Percentiles rank a stretch among this genome's conserved stretches.
Conservation (phyloP, 1,140 invertebrate genomes). For the Delia radicum region DNA sequence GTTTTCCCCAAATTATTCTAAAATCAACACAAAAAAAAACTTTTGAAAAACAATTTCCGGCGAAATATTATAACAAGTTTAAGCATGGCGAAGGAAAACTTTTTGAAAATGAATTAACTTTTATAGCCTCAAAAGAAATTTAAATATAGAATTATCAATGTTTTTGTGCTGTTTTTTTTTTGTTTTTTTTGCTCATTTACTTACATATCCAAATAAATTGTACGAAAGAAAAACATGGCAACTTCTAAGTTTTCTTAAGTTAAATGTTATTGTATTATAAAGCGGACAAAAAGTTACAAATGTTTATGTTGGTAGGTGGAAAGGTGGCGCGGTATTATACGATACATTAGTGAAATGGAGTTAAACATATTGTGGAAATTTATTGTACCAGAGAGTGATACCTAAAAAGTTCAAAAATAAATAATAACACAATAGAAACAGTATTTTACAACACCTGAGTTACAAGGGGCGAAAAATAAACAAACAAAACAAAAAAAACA, state of each 20-base stretch:
- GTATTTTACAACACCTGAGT: slow-evolving; percentile 19
- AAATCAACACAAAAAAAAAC: not conserved
- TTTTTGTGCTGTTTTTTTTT: too few species aligned
- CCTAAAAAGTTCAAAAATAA: slow-evolving; percentile 18
- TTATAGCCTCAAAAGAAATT: not conserved
- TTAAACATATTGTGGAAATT: slow-evolving; percentile 7
- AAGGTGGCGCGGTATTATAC: not conserved
- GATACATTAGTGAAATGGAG: not conserved
- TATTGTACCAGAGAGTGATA: slow-evolving; percentile 17
- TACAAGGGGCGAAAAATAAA: not conserved
- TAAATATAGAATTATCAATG: not conserved
- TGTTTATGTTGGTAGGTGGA: not conserved
- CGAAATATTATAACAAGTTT: not conserved
- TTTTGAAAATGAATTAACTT: not conserved
- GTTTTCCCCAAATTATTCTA: too few species aligned
- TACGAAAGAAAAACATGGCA: too few species aligned
- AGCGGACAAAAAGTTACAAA: too few species aligned
- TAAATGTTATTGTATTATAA: too few species aligned
- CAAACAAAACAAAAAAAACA: not conserved
- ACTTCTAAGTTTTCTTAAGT: too few species aligned
- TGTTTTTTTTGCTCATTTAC: not conserved
- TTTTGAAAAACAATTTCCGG: slow-evolving; percentile 1
- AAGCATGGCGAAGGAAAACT: not conserved
- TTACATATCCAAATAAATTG: not conserved
- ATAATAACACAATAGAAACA: slow-evolving; percentile 18